These are phyloP conservation scores for Calonectris borealis DNA, from an alignment of 2,113 vertebrate genomes.

Conservation along the genomic window DNA sequence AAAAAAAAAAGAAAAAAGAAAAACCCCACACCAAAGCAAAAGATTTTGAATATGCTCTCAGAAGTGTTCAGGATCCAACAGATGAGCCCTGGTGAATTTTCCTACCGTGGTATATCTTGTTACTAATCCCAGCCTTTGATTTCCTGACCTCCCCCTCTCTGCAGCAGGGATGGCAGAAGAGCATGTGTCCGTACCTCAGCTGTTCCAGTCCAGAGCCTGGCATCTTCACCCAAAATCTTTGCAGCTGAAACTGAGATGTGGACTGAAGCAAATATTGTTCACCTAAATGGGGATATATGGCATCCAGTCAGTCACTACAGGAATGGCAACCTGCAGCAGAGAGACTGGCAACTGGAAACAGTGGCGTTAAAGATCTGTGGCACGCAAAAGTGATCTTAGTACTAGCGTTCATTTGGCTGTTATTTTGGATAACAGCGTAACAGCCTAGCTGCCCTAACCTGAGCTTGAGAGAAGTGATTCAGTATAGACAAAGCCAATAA, in stretches of 20 bases:
- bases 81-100: not conserved
- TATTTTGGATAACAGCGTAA: not conserved
- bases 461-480: not conserved
- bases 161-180: not conserved
- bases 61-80: not conserved
- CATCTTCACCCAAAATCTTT: not conserved
- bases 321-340: not conserved
- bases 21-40: not conserved
- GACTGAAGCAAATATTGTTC: not conserved
- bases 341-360: not conserved
- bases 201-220: not conserved
- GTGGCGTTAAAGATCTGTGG: not conserved
- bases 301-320: not conserved
- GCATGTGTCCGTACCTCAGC: not conserved
- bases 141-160: not conserved
- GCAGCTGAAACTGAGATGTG: not conserved
- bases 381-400: not conserved
- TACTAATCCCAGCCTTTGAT: not conserved
- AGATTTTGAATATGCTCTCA: not conserved
- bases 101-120: accelerated
- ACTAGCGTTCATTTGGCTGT: not conserved
- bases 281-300: not conserved
- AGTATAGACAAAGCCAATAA: not conserved
- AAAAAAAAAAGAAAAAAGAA: too few relatives aligned
- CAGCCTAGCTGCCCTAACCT: not conserved